Base-by-base conservation (phyloP, 2,888 invertebrate species). In the Phaedon cochleariae region DNA sequence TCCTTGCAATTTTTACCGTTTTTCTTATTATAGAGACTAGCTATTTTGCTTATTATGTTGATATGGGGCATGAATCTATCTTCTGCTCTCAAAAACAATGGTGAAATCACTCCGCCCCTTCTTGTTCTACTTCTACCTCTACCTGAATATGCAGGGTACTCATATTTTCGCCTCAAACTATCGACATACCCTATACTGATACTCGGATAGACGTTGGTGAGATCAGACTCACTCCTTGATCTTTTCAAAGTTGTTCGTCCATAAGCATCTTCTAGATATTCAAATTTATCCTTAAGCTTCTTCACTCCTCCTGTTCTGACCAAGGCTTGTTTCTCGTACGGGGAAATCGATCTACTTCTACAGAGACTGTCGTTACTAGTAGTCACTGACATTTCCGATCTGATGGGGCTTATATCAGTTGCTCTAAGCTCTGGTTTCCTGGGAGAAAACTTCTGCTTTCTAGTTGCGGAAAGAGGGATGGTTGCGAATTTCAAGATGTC, bases 11-110 rank as follows among this genome's bases (percentile, higher is more conserved):
- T 68, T 18, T 73, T 68, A 1, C 80, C 80, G 0, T 81, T 80
- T 64, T 80, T 83, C 75, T 79, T 79, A 9, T 77, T 74, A 64
- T 80, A 83, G 46, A 83, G 75, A 0, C 89, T 87, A 0, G 94
- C 94, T 61, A 93, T 88, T 84, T 95, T 94, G 74, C 94, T 94
- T 74, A 95, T 95, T n/a, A 95, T 90, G 76, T 95, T 94, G 72
- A 95, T 94, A 77, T 92, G 94, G 0, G 95, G 94, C 94, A 95
- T 94, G 70, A 90, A 90, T 12, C 93, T 87, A 78, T 93, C 91
- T 61, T 89, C 89, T 0, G 88, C 85, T 34, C 89, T 86, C 31
- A 92, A 83, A 7, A 88, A 89, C 55, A 92, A 89, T 0, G 92
- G 92, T 0, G 91, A 88, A 18, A 84, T 83, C 64, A 85, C 82